Evolutionary conservation across 1,140 invertebrate genomes (phyloP).

Genomic region (Gryon sp.): DNA sequence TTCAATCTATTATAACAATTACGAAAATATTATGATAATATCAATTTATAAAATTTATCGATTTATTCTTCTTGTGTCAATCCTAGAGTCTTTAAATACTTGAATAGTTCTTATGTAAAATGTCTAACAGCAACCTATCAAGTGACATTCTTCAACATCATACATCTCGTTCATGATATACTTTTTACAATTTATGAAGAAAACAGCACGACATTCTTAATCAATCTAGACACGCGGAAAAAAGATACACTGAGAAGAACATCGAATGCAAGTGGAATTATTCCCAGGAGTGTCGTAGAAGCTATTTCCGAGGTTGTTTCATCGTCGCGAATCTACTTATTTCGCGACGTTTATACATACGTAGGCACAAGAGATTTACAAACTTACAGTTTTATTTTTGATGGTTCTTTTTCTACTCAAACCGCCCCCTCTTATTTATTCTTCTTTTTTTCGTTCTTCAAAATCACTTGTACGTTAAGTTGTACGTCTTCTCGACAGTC

Average conservation of each 20-base stretch:
- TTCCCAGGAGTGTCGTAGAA: slow-evolving; percentile 43
- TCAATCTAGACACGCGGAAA: slow-evolving; percentile 44
- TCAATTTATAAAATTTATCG: slow-evolving; percentile 22
- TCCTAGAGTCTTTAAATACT: slow-evolving; percentile 12
- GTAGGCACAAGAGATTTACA: slow-evolving; percentile 43
- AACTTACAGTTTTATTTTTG: slow-evolving; percentile 38
- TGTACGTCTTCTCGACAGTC: slow-evolving; percentile 57
- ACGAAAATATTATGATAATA: background rate
- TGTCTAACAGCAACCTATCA: slow-evolving; percentile 4
- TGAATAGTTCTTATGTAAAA: slow-evolving; percentile 23
- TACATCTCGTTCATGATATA: slow-evolving; percentile 39
- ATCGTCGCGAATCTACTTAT: slow-evolving; percentile 35
- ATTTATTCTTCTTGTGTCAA: slow-evolving; percentile 16
- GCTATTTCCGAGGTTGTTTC: slow-evolving; percentile 38
- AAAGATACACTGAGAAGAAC: slow-evolving; percentile 25
- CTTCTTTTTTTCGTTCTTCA: too few relatives aligned
- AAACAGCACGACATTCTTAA: slow-evolving; percentile 43
- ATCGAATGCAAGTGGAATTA: slow-evolving; percentile 37
- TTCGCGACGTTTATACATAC: slow-evolving; percentile 23
- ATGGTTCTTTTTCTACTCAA: background rate
- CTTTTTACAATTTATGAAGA: slow-evolving; percentile 38
- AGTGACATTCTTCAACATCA: slow-evolving; percentile 19
- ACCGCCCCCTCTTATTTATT: slow-evolving; percentile 20
- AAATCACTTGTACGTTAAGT: too few relatives aligned
- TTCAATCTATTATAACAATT: background rate